Percentiles rank a stretch among this genome's conserved stretches.
Evolutionary conservation across 1,140 invertebrate genomes (phyloP).

Genomic region (Dendrolimus kikuchii): DNA sequence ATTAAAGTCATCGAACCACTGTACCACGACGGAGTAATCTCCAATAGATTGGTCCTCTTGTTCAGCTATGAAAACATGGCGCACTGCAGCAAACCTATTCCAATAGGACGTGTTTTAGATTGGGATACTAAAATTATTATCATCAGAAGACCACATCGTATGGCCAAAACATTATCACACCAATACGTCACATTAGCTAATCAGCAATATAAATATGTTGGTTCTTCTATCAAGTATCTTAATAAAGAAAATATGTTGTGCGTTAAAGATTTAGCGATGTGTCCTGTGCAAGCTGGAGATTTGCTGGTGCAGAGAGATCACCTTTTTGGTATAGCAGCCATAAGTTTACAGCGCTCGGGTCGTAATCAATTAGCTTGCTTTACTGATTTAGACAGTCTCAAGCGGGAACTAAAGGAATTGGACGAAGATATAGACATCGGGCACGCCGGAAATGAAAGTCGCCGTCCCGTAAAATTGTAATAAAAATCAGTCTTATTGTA

Average conservation of each 20-base stretch:
- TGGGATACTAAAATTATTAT: constrained; percentile 21
- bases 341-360: constrained; percentile 23
- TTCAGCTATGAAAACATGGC: constrained; percentile 35
- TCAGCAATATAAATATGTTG: constrained; percentile 8
- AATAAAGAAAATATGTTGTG: constrained; percentile 36
- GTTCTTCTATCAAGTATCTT: constrained; percentile 15
- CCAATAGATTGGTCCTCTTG: constrained; percentile 41
- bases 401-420: constrained; percentile 26
- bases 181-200: constrained; percentile 28
- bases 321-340: constrained; percentile 41
- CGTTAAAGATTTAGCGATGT: constrained; percentile 34
- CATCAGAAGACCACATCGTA: constrained; percentile 37
- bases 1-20: constrained; percentile 33
- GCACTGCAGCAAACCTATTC: constrained; percentile 28
- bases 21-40: constrained; percentile 30
- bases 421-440: constrained; percentile 16
- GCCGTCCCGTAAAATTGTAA: no score
- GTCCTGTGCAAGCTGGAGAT: constrained; percentile 47
- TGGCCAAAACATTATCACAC: constrained; percentile 33
- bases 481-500: no score
- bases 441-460: neutral
- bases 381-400: constrained; percentile 31
- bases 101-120: constrained; percentile 23
- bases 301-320: constrained; percentile 35
- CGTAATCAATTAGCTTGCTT: constrained; percentile 35